Percentiles rank a stretch among this genome's conserved stretches.
These are phyloP conservation scores for Synchiropus splendidus DNA, from an alignment of 2,113 vertebrate species.

Conservation along the genomic window DNA sequence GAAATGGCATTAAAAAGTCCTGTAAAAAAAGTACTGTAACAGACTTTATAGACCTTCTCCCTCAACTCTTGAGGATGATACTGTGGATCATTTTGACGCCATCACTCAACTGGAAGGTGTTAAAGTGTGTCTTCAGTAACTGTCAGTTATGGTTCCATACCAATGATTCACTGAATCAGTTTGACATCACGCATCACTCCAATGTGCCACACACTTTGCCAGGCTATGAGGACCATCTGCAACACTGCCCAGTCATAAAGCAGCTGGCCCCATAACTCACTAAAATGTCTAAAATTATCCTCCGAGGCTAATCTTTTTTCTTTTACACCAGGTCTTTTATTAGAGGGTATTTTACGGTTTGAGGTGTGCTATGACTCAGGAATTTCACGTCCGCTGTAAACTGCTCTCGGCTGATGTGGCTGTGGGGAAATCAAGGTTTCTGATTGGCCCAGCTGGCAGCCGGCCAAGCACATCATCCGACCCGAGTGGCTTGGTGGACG, in stretches of 20 bases:
- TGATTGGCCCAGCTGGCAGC: conserved; percentile 26
- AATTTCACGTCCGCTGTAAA: conserved; percentile 17
- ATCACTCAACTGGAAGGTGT: not conserved
- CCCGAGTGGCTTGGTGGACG: conserved; percentile 8
- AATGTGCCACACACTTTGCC: not conserved
- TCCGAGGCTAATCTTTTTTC: too few relatives aligned
- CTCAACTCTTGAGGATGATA: not conserved
- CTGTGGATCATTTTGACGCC: not conserved
- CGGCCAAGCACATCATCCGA: conserved; percentile 22
- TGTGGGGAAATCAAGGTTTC: conserved; percentile 22
- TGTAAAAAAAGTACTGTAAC: too few relatives aligned
- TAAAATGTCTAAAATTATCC: conserved; percentile 1
- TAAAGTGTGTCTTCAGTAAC: not conserved
- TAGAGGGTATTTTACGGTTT: not conserved
- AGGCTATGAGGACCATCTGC: not conserved
- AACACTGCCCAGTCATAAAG: not conserved
- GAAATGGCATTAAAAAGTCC: too few relatives aligned
- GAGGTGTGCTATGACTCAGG: conserved; percentile 12
- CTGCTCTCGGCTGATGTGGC: conserved; percentile 17
- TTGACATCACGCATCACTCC: not conserved
- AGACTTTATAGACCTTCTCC: not conserved
- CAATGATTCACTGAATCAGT: not conserved
- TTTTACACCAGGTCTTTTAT: not conserved
- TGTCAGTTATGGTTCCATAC: not conserved
- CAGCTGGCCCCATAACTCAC: not conserved